Evolutionary conservation across 2,797 vertebrate genomes (phyloP), one percentile per base, ranked within the genome.

Genomic region (Cryptoprocta ferox): DNA sequence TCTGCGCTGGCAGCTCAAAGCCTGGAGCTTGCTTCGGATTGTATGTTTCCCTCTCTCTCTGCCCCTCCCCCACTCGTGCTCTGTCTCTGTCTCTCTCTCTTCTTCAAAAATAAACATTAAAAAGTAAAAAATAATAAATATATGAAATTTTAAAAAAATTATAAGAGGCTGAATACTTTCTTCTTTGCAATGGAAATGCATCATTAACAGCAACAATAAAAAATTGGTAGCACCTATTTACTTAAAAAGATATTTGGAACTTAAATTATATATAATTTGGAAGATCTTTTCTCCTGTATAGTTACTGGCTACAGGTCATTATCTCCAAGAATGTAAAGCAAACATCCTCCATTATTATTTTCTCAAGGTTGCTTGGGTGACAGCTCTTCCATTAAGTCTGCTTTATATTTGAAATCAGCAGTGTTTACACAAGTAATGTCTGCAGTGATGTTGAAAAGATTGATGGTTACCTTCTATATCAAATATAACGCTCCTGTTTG

Each of bases 181-280:
- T 84, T 78, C 59, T 94, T 75, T 35, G n/a, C 18, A 30, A 11
- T 48, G 71, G 39, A 32, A 91, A 85, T 79, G 37, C 18, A 48
- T 91, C 70, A 63, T 76, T 53, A 84, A 56, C 37, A 97, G 71
- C 48, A 86, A 48, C 37, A 97, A 68, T 32, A 84, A 83, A 94
- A 91, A 42, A 19, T 14, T 75, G 6, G 87, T 86, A 66, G 32
- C 53, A 70, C 26, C 45, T 92, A 78, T 61, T 96, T 86, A 92
- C 78, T 92, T 88, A 86, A 94, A 93, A 92, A 89, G 81, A 75
- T 83, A 89, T 63, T 89, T 95, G 63, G n/a, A 68, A 56, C 83
- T 86, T 84, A 95, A 95, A 94, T 89, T 86, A 85, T 24, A 83
- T 92, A 12, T 85, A 70, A 92, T 96, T 94, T 94, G 24, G 19